These are phyloP conservation scores for Adineta ricciae DNA, from an alignment of 2,888 invertebrate species.

Conservation along the genomic window DNA sequence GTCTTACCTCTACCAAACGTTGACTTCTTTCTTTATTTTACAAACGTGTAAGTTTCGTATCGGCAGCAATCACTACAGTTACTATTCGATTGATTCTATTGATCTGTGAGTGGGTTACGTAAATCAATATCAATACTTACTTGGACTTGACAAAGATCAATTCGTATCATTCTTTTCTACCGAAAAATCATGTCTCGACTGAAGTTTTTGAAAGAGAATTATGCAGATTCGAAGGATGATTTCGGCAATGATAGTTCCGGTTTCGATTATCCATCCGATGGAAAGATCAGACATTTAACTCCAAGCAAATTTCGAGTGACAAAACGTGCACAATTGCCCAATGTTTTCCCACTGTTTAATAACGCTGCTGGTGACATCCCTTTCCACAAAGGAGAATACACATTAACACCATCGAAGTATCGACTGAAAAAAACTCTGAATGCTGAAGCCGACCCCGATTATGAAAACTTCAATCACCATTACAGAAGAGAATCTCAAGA, in stretches of 20 bases:
- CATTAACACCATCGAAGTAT: not conserved
- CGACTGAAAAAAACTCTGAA: not conserved
- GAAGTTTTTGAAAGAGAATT: not conserved
- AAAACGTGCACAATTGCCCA: not conserved
- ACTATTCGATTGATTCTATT: not conserved
- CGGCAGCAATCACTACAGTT: not conserved
- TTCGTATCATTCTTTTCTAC: too few relatives aligned
- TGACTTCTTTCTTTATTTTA: not conserved
- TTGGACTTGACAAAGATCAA: not conserved
- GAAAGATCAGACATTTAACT: not conserved
- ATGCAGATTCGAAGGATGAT: not conserved
- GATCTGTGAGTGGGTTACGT: not conserved
- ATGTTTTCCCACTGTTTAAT: not conserved
- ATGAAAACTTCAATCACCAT: not conserved
- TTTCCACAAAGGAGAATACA: not conserved
- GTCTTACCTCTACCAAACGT: not conserved
- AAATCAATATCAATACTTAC: not conserved
- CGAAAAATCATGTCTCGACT: not conserved
- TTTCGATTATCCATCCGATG: not conserved
- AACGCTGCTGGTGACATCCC: not conserved
- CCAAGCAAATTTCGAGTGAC: not conserved
- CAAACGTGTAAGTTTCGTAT: not conserved
- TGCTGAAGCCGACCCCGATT: not conserved
- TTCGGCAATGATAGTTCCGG: not conserved
- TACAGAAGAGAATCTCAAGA: not conserved